Conservation (phyloP, 2,113 vertebrate genomes). For the Callocephalon fimbriatum region DNA sequence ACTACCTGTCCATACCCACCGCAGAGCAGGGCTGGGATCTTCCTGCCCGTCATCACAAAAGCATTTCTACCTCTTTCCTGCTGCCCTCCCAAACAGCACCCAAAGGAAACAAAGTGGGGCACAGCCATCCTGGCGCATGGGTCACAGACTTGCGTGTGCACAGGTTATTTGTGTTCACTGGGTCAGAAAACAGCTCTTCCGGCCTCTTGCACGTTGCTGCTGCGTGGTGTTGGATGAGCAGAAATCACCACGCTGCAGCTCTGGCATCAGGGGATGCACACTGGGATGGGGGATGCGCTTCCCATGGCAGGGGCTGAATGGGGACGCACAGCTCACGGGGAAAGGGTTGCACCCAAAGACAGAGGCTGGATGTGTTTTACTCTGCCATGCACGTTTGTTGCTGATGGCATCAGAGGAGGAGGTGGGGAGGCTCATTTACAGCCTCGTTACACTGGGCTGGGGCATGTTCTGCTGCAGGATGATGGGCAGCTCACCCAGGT, state of each 20-base stretch:
- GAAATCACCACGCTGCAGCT: neutral
- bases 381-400: fast-evolving
- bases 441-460: neutral
- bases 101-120: neutral
- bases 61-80: neutral
- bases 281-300: fast-evolving
- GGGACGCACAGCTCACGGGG: neutral
- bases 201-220: neutral
- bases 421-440: fast-evolving
- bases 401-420: neutral
- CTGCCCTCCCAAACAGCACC: neutral
- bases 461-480: neutral
- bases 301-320: fast-evolving
- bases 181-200: neutral
- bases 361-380: fast-evolving
- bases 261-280: fast-evolving
- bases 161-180: neutral
- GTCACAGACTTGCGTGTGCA: too few species aligned
- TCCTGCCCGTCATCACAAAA: neutral
- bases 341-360: neutral
- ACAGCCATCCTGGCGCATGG: fast-evolving
- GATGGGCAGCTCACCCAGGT: neutral
- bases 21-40: neutral
- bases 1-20: fast-evolving
- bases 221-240: fast-evolving